These are phyloP conservation scores for Pseudopleuronectes americanus DNA, from an alignment of 2,797 vertebrate genomes.

Conservation along the genomic window DNA sequence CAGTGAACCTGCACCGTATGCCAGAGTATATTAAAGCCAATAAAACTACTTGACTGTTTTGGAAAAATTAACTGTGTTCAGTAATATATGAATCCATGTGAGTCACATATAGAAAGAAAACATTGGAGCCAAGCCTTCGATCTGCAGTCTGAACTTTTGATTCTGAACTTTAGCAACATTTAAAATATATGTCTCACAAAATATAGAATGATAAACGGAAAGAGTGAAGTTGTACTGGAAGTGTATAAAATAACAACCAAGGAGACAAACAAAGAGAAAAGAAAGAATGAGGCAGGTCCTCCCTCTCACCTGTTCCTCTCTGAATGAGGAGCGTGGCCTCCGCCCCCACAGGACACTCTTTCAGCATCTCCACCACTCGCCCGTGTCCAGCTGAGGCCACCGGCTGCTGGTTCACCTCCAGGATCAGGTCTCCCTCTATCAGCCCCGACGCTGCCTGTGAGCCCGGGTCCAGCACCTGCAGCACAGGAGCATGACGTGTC, in stretches of 20 bases:
- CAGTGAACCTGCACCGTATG: no score
- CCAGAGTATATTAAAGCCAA: no score
- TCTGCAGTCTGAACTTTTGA: no score
- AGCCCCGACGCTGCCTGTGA: slow-evolving; percentile 93
- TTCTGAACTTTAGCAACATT: no score
- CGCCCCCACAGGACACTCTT: slow-evolving; percentile 95
- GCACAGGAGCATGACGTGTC: slow-evolving; percentile 15
- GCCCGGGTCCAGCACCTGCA: slow-evolving; percentile 91
- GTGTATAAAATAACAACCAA: not conserved
- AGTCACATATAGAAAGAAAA: no score
- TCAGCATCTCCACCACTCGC: slow-evolving; percentile 98
- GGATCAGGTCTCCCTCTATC: slow-evolving; percentile 97
- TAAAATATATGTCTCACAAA: no score
- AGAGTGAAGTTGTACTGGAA: no score
- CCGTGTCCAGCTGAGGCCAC: slow-evolving; percentile 96
- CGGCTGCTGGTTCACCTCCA: slow-evolving; percentile 99
- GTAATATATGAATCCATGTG: no score
- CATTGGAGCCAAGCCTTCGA: no score
- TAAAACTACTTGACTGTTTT: no score
- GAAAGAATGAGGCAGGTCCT: not conserved
- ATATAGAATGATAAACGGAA: slow-evolving; percentile 1
- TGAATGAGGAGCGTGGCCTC: slow-evolving; percentile 97
- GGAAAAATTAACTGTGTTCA: no score
- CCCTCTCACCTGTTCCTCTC: slow-evolving; percentile 89
- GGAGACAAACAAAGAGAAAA: not conserved